Evolutionary conservation across 2,888 invertebrate genomes (phyloP).

Genomic region (Pachliopta kotzebuea): DNA sequence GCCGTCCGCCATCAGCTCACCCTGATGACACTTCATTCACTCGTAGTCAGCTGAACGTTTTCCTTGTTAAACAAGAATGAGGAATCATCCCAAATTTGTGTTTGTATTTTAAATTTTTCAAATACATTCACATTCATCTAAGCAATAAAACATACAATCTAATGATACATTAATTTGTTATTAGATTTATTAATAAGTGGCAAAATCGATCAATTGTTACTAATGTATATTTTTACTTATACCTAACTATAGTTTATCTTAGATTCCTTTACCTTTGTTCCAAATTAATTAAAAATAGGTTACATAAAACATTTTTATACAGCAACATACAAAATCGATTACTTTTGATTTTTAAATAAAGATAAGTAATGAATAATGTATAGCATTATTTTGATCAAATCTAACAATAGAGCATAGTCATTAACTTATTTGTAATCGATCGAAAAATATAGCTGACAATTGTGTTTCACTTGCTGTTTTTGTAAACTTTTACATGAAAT

Average conservation of each 20-base stretch:
- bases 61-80: constrained; percentile 25
- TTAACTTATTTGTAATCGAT: not conserved
- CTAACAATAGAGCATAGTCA: not conserved
- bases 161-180: no score
- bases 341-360: not conserved
- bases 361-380: not conserved
- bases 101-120: not conserved
- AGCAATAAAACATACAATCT: no score
- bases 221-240: no score
- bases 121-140: not conserved
- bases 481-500: not conserved
- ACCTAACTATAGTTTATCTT: no score
- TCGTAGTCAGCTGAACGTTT: constrained; percentile 65
- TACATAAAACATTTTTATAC: not conserved
- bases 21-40: constrained; percentile 64
- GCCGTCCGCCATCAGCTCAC: constrained; percentile 43
- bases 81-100: not conserved
- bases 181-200: no score
- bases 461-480: not conserved
- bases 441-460: not conserved
- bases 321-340: not conserved
- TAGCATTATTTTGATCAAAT: not conserved
- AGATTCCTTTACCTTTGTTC: no score
- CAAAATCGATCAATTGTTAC: no score
- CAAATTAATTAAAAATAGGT: not conserved